These are phyloP conservation scores for Hetaerina americana DNA, from an alignment of 1,140 invertebrate genomes.

Conservation along the genomic window DNA sequence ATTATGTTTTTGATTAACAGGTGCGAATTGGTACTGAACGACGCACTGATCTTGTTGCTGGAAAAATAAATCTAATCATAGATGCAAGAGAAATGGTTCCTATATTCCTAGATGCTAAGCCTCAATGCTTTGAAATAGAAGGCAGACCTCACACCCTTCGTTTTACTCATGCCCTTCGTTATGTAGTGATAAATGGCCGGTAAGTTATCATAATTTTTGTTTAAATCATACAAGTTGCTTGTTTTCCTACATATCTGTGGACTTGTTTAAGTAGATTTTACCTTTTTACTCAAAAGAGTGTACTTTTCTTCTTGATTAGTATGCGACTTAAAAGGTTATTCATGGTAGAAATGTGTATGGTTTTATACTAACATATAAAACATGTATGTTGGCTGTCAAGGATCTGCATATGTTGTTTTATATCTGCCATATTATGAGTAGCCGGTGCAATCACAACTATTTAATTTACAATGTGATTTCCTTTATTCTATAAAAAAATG, in stretches of 20 bases:
- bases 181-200: constrained; percentile 65
- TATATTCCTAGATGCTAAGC: constrained; percentile 73
- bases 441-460: too few relatives aligned
- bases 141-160: constrained; percentile 59
- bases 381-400: too few relatives aligned
- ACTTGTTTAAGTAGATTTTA: background rate
- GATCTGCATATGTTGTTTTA: too few relatives aligned
- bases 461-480: too few relatives aligned
- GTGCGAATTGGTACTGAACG: constrained; percentile 58
- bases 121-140: constrained; percentile 65
- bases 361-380: too few relatives aligned
- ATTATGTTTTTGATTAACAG: background rate
- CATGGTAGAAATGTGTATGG: too few relatives aligned
- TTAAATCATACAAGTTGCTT: background rate
- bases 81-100: constrained; percentile 63
- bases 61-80: constrained; percentile 69
- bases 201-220: constrained; percentile 2
- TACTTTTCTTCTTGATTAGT: too few relatives aligned
- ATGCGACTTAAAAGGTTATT: too few relatives aligned
- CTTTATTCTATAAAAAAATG: too few relatives aligned
- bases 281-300: background rate
- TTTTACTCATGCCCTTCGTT: constrained; percentile 62
- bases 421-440: too few relatives aligned
- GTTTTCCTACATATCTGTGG: background rate
- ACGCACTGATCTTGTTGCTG: constrained; percentile 62